A percentile compares a stretch with the other conserved stretches of the same genome.
phyloP scores from a whole-genome alignment of 2,888 invertebrate genomes.

The Agriopis marginaria region DNA sequence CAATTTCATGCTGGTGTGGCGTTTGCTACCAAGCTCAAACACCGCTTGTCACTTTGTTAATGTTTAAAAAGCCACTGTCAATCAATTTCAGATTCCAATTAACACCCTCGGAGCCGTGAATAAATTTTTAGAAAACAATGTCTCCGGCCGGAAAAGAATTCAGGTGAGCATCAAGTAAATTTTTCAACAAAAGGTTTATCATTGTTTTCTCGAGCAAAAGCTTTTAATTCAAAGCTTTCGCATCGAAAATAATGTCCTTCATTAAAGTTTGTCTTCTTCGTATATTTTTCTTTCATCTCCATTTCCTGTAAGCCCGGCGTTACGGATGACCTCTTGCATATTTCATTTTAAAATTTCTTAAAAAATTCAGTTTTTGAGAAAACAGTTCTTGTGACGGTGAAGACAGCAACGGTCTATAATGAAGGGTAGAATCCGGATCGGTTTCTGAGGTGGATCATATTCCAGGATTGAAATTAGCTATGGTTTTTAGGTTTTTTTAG shows the following conservation, averaged over 20 bases:
- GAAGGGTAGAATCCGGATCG: neutral
- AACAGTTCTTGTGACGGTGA: neutral
- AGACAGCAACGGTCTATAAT: neutral
- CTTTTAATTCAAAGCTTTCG: slow-evolving; percentile 38
- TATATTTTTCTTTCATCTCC: slow-evolving; percentile 29
- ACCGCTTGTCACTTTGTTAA: slow-evolving; percentile 3
- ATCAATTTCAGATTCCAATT: slow-evolving; percentile 87
- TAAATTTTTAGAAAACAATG: slow-evolving; percentile 86
- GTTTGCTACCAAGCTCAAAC: neutral
- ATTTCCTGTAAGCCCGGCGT: slow-evolving; percentile 21
- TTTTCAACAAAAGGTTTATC: slow-evolving; percentile 28
- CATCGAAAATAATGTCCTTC: slow-evolving; percentile 32
- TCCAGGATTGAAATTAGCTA: neutral
- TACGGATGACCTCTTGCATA: slow-evolving; percentile 29
- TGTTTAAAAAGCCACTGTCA: slow-evolving; percentile 5
- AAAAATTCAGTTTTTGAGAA: slow-evolving; percentile 12
- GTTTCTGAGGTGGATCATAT: neutral
- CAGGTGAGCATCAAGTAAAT: slow-evolving; percentile 58
- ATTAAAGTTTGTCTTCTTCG: slow-evolving; percentile 31
- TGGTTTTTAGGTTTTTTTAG: too few relatives aligned
- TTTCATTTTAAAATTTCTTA: slow-evolving; percentile 22
- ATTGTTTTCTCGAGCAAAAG: slow-evolving; percentile 36
- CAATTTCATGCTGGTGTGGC: neutral
- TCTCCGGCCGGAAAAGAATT: slow-evolving; percentile 65
- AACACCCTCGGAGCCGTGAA: slow-evolving; percentile 89